A percentile compares a stretch with the other conserved stretches of the same genome.
These are phyloP conservation scores for Brachionus asplanchnoidis DNA, from an alignment of 1,140 invertebrate genomes.

Conservation along the genomic window DNA sequence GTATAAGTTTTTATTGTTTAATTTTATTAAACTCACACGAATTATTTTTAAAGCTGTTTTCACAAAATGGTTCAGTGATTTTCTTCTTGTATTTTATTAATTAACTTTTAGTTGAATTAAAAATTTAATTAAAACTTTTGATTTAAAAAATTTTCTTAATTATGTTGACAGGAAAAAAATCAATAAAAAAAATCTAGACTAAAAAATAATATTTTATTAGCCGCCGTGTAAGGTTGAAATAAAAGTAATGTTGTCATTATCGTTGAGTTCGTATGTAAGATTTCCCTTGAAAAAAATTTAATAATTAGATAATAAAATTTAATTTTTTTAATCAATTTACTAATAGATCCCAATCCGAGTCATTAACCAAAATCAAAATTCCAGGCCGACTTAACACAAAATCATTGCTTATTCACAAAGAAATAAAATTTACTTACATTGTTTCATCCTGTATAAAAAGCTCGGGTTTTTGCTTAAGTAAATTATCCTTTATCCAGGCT, in stretches of 20 bases:
- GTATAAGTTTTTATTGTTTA: too few relatives aligned
- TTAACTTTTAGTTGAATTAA: too few relatives aligned
- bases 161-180: too few relatives aligned
- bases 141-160: too few relatives aligned
- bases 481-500: slow-evolving; percentile 75
- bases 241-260: slow-evolving; percentile 65
- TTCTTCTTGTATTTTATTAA: too few relatives aligned
- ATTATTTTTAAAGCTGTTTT: too few relatives aligned
- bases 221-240: slow-evolving; percentile 71
- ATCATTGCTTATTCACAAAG: slow-evolving; percentile 42
- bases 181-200: not conserved
- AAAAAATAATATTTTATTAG: slow-evolving; percentile 50
- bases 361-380: slow-evolving; percentile 84
- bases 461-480: slow-evolving; percentile 76
- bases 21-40: too few relatives aligned
- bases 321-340: slow-evolving; percentile 58
- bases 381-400: slow-evolving; percentile 70
- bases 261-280: slow-evolving; percentile 62
- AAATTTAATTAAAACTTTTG: too few relatives aligned
- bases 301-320: not conserved
- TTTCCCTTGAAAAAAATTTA: slow-evolving; percentile 59
- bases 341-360: slow-evolving; percentile 83
- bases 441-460: slow-evolving; percentile 78
- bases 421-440: slow-evolving; percentile 63
- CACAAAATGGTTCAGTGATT: too few relatives aligned